Conservation (phyloP, 1,140 invertebrate genomes). For the Lordiphosa mommai region DNA sequence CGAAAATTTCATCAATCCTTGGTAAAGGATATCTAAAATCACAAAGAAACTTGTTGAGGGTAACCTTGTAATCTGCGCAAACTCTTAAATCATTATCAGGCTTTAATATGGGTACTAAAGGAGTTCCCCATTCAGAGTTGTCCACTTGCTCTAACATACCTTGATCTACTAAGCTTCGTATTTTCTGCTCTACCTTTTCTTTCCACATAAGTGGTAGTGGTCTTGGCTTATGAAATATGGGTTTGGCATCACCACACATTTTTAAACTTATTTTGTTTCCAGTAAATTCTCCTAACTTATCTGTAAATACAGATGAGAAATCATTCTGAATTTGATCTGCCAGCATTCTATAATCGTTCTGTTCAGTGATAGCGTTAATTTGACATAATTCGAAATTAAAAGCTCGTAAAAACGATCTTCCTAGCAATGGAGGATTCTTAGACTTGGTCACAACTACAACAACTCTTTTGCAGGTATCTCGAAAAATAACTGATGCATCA, state of each 20-base stretch:
- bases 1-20: conserved; percentile 1
- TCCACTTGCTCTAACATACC: conserved; percentile 32
- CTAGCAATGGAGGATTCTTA: background rate
- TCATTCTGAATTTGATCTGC: no score
- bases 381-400: background rate
- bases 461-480: background rate
- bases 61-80: conserved; percentile 80
- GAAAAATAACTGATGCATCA: no score
- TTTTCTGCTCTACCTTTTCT: no score
- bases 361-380: no score
- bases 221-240: conserved; percentile 14
- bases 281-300: conserved; percentile 7
- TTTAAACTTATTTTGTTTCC: background rate
- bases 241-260: background rate
- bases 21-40: conserved; percentile 39
- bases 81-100: conserved; percentile 78
- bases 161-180: background rate
- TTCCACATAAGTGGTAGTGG: background rate
- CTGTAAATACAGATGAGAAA: no score
- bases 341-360: no score
- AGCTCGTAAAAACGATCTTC: conserved; percentile 15
- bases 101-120: conserved; percentile 72
- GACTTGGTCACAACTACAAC: background rate
- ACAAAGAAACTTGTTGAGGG: conserved; percentile 72
- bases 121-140: conserved; percentile 74